Conservation (phyloP, 2,797 vertebrate species). For the Remorina albescens region DNA sequence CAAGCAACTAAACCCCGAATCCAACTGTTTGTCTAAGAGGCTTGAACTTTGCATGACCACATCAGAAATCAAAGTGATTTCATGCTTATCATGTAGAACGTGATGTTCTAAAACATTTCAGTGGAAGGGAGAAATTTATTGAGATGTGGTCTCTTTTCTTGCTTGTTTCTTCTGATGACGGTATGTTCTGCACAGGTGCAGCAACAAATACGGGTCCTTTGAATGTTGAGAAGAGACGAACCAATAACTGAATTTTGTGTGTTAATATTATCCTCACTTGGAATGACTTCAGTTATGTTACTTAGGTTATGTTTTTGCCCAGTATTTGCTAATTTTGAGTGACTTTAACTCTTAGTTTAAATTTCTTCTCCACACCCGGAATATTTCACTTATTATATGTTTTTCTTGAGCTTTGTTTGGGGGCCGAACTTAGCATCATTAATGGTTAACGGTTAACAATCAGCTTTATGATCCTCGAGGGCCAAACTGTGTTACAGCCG, state of each 20-base stretch:
- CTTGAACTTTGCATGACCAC: conserved; percentile 84
- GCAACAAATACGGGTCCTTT: neutral
- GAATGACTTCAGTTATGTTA: neutral
- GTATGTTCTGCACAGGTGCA: conserved; percentile 69
- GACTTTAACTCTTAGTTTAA: neutral
- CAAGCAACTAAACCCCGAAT: conserved; percentile 78
- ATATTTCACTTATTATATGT: neutral
- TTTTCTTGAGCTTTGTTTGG: neutral
- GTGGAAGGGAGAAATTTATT: conserved; percentile 57
- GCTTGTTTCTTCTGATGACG: conserved; percentile 63
- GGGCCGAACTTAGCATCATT: neutral
- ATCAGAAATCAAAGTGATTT: conserved; percentile 82
- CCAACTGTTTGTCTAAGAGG: conserved; percentile 65
- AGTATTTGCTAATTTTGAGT: neutral
- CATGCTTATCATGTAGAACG: conserved; percentile 78
- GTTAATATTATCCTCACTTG: neutral
- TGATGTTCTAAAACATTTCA: conserved; percentile 68
- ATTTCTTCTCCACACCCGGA: neutral
- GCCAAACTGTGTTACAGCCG: too few species aligned
- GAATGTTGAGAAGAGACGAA: neutral
- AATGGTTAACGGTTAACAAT: too few species aligned
- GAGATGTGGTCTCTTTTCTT: conserved; percentile 58
- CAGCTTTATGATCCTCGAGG: too few species aligned
- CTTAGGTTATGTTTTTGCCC: conserved; percentile 1
- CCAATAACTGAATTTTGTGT: neutral